A percentile compares a stretch with the other conserved stretches of the same genome.
Conservation (phyloP, 2,113 vertebrate species). For the Pitta sordida region DNA sequence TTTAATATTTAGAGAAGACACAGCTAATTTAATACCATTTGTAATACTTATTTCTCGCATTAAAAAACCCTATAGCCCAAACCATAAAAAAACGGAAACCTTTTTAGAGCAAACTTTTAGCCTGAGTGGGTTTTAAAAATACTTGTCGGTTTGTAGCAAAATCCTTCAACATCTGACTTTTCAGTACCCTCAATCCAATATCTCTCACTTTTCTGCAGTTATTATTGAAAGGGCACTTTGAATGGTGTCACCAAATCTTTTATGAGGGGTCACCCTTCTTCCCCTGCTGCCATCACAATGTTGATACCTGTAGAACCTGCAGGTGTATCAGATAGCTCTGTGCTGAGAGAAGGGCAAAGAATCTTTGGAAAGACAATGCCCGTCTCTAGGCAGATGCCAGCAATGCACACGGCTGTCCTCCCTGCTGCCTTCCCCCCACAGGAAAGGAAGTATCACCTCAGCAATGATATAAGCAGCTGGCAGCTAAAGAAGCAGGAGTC, state of each 20-base stretch:
- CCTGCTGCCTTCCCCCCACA: neutral
- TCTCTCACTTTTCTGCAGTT: neutral
- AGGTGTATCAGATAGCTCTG: neutral
- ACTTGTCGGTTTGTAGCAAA: neutral
- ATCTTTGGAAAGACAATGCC: neutral
- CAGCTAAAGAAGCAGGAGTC: conserved; percentile 31
- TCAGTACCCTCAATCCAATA: neutral
- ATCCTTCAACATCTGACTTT: conserved; percentile 1
- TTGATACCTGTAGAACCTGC: neutral
- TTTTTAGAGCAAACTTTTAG: conserved; percentile 3
- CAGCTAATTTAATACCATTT: conserved; percentile 33
- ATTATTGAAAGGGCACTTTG: neutral
- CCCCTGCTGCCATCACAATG: neutral
- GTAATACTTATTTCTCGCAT: neutral
- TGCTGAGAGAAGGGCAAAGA: conserved; percentile 7
- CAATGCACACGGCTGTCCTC: neutral
- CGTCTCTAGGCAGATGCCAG: neutral
- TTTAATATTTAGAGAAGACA: conserved; percentile 35
- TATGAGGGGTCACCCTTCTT: neutral
- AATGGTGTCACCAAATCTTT: conserved; percentile 18
- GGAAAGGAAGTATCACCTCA: neutral
- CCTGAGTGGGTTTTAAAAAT: neutral
- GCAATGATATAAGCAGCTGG: neutral
- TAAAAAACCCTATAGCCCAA: neutral
- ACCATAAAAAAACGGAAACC: neutral